Percentiles rank a stretch among this genome's conserved stretches.
Evolutionary conservation across 2,888 invertebrate genomes (phyloP).

Genomic region (Ditula angustiorana): DNA sequence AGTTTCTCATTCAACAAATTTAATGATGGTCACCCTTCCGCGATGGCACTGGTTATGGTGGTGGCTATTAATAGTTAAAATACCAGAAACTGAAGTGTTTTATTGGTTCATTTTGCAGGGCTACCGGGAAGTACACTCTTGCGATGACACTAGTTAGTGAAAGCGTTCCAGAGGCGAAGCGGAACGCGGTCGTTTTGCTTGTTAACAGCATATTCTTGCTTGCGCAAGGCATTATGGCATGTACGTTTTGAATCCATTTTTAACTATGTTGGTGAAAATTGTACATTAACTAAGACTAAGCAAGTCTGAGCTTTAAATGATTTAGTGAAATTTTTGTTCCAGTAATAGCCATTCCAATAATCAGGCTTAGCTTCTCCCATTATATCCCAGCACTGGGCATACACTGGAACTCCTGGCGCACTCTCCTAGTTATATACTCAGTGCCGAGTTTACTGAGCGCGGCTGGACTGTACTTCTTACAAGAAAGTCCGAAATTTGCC

Average conservation of each 20-base stretch:
- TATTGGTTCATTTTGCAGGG: conserved; percentile 49
- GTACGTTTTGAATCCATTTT: conserved; percentile 52
- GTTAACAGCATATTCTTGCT: conserved; percentile 64
- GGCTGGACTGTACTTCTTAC: conserved; percentile 82
- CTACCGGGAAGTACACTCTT: conserved; percentile 60
- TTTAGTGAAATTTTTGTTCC: conserved; percentile 43
- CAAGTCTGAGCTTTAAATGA: too few relatives aligned
- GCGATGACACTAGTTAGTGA: conserved; percentile 65
- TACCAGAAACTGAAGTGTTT: too few relatives aligned
- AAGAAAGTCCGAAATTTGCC: conserved; percentile 92
- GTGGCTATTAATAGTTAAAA: too few relatives aligned
- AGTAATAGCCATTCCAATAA: conserved; percentile 88
- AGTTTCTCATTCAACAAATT: too few relatives aligned
- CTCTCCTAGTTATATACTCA: conserved; percentile 87
- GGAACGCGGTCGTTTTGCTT: conserved; percentile 61
- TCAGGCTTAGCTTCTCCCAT: conserved; percentile 82
- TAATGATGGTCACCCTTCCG: too few relatives aligned
- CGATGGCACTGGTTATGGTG: too few relatives aligned
- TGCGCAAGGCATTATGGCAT: conserved; percentile 64
- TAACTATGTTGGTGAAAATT: too few relatives aligned
- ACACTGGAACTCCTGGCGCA: conserved; percentile 89
- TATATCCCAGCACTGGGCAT: conserved; percentile 74
- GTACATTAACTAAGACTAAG: too few relatives aligned
- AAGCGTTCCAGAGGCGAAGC: conserved; percentile 59
- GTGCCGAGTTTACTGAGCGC: conserved; percentile 87